Evolutionary conservation across 2,797 vertebrate species (phyloP), one percentile per base, ranked within the genome.

Genomic region (Oreortyx pictus): DNA sequence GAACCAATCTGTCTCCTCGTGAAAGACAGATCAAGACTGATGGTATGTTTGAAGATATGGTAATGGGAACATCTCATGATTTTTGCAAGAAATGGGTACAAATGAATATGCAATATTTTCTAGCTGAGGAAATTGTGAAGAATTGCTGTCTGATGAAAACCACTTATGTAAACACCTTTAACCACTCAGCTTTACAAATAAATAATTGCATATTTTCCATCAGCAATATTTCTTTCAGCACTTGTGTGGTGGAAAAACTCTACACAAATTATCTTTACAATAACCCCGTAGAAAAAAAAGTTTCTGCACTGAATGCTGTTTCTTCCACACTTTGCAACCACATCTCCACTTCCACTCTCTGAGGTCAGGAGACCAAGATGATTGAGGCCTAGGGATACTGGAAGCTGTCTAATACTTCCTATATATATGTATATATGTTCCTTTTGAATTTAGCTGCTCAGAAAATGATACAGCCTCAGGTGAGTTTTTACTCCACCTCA

Each of bases 141-240:
- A 94, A 43, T 84, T 98, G 60, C 80, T 96, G 33, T 81, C 97
- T 78, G 95, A 98, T 89, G 62, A 95, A 85, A 98, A 97, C 79
- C 70, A 57, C 39, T 91, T 98, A 71, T 27, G 75, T 27, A 73
- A 88, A 95, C 97, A 75, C 97, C 88, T 84, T 94, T 97, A 89
- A 77, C 44, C 78, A 12, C 31, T 64, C 72, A 97, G 96, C 88
- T 94, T 98, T 25, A 96, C 74, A 88, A 94, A 94, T 71, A 98
- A 98, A 94, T 71, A 97, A 98, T 76, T 91, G 86, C 23, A 97
- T 96, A 23, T 61, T 86, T 61, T 75, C 23, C 3, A 19, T 97
- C 41, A 96, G 76, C 88, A 95, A 49, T 57, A 90, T 68, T 80
- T 97, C 61, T 96, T 84, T 86, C 76, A 57, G 83, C n/a, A 18